Evolutionary conservation across 2,797 vertebrate species (phyloP).

Genomic region (Simalia tracyae): DNA sequence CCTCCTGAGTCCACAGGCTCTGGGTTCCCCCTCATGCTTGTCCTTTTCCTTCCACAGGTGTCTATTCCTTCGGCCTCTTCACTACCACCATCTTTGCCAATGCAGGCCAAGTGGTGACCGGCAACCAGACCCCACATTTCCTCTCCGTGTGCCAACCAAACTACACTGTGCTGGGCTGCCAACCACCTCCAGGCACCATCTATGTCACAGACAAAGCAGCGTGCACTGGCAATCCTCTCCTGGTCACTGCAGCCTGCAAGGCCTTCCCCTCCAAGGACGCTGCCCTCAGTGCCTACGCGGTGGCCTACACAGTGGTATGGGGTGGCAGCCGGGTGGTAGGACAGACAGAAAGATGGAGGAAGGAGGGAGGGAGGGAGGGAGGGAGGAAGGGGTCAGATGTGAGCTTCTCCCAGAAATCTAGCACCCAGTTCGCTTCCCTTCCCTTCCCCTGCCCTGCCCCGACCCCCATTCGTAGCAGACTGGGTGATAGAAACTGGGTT

Average conservation of each 20-base stretch:
- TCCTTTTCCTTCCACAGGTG: slow-evolving; percentile 72
- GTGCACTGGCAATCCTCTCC: slow-evolving; percentile 83
- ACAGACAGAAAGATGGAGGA: not conserved
- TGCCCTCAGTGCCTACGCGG: slow-evolving; percentile 88
- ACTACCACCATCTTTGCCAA: slow-evolving; percentile 92
- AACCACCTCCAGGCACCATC: slow-evolving; percentile 75
- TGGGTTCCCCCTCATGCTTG: slow-evolving; percentile 1
- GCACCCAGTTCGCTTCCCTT: not conserved
- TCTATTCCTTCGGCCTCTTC: slow-evolving; percentile 91
- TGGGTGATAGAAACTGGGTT: not conserved
- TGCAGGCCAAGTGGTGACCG: slow-evolving; percentile 91
- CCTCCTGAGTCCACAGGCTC: not conserved
- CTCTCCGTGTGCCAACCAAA: slow-evolving; percentile 89
- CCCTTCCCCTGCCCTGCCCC: not conserved
- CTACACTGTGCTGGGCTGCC: slow-evolving; percentile 89
- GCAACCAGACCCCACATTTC: slow-evolving; percentile 90
- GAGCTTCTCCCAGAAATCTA: not conserved
- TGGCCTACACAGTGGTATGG: slow-evolving; percentile 86
- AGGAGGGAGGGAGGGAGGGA: not conserved
- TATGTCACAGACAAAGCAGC: slow-evolving; percentile 82
- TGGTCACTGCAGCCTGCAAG: slow-evolving; percentile 84
- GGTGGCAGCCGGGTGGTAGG: rapidly evolving
- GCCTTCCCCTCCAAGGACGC: slow-evolving; percentile 92
- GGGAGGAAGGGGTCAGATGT: not conserved
- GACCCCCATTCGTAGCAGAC: not conserved